Evolutionary conservation across 2,888 invertebrate genomes (phyloP).

Genomic region (Euzetes globulus): DNA sequence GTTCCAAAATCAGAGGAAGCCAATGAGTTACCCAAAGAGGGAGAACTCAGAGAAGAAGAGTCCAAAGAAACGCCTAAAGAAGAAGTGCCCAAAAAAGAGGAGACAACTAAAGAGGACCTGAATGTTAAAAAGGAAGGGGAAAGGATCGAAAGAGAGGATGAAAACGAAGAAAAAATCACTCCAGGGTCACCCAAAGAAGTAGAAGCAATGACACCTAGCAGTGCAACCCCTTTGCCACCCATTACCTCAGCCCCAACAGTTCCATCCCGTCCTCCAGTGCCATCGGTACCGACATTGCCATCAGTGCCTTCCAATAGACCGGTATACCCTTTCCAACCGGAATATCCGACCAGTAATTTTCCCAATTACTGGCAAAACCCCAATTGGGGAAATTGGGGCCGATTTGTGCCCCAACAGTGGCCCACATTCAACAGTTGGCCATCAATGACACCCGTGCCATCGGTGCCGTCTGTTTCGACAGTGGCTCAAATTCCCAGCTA

Average conservation of each 20-base stretch:
- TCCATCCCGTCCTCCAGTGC: background rate
- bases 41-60: background rate
- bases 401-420: conserved; percentile 14
- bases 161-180: background rate
- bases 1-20: background rate
- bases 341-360: background rate
- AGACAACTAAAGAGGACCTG: background rate
- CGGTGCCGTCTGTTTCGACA: background rate
- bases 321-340: background rate
- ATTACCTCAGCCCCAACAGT: background rate
- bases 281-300: background rate
- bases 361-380: conserved; percentile 19
- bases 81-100: background rate
- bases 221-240: background rate
- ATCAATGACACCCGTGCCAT: background rate
- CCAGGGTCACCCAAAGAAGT: background rate
- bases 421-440: conserved; percentile 16
- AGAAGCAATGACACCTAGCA: background rate
- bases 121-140: background rate
- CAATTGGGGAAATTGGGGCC: conserved; percentile 20
- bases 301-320: background rate
- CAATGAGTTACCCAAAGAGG: background rate
- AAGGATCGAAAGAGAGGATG: conserved; percentile 3
- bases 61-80: background rate
- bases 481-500: background rate